Evolutionary conservation across 2,888 invertebrate species (phyloP), one percentile per base, ranked within the genome.

Genomic region (Deilephila elpenor): DNA sequence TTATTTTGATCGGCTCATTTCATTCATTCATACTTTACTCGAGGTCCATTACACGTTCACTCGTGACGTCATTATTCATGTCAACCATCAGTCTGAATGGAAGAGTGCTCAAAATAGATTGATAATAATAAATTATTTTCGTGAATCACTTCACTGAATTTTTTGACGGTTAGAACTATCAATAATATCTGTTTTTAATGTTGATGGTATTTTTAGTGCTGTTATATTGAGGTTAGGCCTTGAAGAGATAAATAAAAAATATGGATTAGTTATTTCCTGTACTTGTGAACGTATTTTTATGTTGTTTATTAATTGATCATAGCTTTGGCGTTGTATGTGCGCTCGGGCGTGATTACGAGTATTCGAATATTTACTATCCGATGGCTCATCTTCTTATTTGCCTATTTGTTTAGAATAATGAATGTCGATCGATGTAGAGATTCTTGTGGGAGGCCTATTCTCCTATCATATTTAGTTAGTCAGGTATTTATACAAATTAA

Each of bases 51-150:
- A 67, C 25, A 11, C 44, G 20, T 67, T 67, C 67, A 51, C 20
- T 67, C 14, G 6, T 51, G 51, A 67, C 67, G 67, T 67, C 67
- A 67, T 67, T 67, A 51, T 67, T 67, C 51, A 51, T 51, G 67
- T 67, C 51, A 67, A 67, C 44, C 5, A 67, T 67, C 67, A 51
- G 5, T 20, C 67, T 25, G 51, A 67, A 67, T 51, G 25, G 17
- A 14, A 14, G 25, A 51, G 25, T 44, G 51, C 51, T 25, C 17
- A 51, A 44, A 64, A 64, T 67, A 29, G 17, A 25, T 67, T 25
- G 4, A 51, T 19, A 67, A 6, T 17, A 51, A 29, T 67, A 37
- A 44, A 67, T 51, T 32, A 32, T 32, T 32, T 32, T 17, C 17
- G 25, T 67, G 51, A 67, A 51, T 17, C 51, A 44, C 25, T 44